Evolutionary conservation across 64 coral and sea anemone species (phyloP).

Genomic region (Montipora capricornis): DNA sequence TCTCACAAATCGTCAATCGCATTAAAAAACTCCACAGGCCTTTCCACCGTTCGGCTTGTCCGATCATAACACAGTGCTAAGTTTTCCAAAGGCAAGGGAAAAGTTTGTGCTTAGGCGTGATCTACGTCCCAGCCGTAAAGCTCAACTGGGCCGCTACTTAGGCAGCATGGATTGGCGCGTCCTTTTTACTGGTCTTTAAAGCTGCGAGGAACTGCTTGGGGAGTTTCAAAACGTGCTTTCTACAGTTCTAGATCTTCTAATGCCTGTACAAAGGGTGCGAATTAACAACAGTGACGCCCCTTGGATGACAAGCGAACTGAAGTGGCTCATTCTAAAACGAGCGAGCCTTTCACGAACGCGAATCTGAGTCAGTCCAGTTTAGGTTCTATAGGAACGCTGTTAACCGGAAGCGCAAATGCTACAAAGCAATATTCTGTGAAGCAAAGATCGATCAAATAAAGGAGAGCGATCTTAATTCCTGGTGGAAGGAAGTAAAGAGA

Average conservation of each 20-base stretch:
- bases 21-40: background rate
- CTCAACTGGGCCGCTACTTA: constrained; percentile 48
- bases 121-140: constrained; percentile 39
- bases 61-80: constrained; percentile 24
- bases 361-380: constrained; percentile 51
- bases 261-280: constrained; percentile 14
- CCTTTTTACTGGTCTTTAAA: constrained; percentile 37
- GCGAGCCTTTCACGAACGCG: constrained; percentile 58
- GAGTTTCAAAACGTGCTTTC: constrained; percentile 41
- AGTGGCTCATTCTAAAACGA: constrained; percentile 66
- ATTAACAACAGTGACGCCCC: constrained; percentile 55
- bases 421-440: background rate
- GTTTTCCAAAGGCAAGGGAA: background rate
- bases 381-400: constrained; percentile 61
- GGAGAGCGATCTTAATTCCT: constrained; percentile 41
- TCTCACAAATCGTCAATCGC: background rate
- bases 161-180: constrained; percentile 31
- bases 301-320: constrained; percentile 54
- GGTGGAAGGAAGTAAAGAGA: constrained; percentile 63
- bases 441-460: constrained; percentile 44
- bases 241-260: constrained; percentile 31
- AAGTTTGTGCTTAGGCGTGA: constrained; percentile 53
- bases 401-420: constrained; percentile 45
- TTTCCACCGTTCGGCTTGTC: background rate
- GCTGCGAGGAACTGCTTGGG: constrained; percentile 34